A percentile compares a stretch with the other conserved stretches of the same genome.
Evolutionary conservation across 2,113 vertebrate species (phyloP).

Genomic region (Loxodonta africana): DNA sequence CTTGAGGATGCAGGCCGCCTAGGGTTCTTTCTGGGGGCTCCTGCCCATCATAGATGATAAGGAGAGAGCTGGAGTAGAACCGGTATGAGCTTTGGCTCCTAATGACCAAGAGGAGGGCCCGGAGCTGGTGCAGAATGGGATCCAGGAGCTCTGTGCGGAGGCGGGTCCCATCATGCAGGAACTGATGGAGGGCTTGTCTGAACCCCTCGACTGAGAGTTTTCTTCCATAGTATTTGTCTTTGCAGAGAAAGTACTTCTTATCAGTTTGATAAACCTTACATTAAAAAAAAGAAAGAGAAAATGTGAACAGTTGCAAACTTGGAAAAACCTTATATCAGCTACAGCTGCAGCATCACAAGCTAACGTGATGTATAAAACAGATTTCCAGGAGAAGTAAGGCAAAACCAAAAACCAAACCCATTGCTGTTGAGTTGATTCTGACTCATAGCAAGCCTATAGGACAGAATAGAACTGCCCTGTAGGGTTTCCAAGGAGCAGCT

Average conservation of each 20-base stretch:
- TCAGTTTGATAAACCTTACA: slow-evolving; percentile 89
- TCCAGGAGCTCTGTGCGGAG: slow-evolving; percentile 86
- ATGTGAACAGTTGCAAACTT: slow-evolving; percentile 13
- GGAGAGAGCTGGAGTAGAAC: slow-evolving; percentile 92
- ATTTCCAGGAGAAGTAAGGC: neutral
- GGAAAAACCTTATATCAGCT: neutral
- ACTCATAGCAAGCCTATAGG: too few species aligned
- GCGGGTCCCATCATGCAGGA: slow-evolving; percentile 85
- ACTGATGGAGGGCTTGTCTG: slow-evolving; percentile 87
- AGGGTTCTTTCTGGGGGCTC: slow-evolving; percentile 77
- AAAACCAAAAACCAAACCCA: neutral
- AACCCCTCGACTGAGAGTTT: slow-evolving; percentile 87
- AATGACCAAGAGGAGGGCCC: slow-evolving; percentile 85
- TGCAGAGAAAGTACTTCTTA: slow-evolving; percentile 89
- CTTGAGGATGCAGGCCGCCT: slow-evolving; percentile 56
- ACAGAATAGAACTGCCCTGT: too few species aligned
- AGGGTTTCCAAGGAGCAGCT: too few species aligned
- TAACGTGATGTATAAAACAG: neutral
- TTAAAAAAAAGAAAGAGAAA: slow-evolving; percentile 51
- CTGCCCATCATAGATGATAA: slow-evolving; percentile 90
- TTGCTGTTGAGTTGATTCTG: too few species aligned
- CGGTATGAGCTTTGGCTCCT: slow-evolving; percentile 89
- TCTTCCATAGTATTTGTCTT: slow-evolving; percentile 90
- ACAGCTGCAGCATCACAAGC: neutral
- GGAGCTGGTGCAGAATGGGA: slow-evolving; percentile 86